Percentiles rank a stretch among this genome's conserved stretches.
Evolutionary conservation across 2,888 invertebrate species (phyloP).

Genomic region (Dolomedes plantarius): DNA sequence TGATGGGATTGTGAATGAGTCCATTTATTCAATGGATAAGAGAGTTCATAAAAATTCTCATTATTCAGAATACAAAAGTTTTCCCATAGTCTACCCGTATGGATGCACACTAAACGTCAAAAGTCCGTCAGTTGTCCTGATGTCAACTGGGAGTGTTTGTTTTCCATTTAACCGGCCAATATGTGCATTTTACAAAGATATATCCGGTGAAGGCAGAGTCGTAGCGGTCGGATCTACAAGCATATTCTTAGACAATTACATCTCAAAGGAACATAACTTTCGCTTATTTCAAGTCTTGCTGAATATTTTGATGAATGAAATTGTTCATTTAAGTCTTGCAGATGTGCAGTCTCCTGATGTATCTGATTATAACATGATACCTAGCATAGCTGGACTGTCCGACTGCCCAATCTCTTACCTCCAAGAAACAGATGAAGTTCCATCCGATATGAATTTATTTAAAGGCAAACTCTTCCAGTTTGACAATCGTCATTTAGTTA

Average conservation of each 20-base stretch:
- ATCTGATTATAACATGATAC: constrained; percentile 92
- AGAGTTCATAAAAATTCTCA: background rate
- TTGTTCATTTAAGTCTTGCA: constrained; percentile 84
- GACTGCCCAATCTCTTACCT: constrained; percentile 88
- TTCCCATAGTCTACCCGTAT: constrained; percentile 84
- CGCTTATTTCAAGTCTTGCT: constrained; percentile 84
- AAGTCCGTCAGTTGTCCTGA: constrained; percentile 89
- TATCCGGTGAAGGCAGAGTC: constrained; percentile 82
- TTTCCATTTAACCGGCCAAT: constrained; percentile 95
- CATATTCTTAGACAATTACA: constrained; percentile 92
- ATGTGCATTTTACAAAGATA: constrained; percentile 83
- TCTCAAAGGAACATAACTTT: constrained; percentile 93
- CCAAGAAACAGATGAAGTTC: constrained; percentile 83
- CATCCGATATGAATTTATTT: constrained; percentile 85
- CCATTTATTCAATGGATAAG: constrained; percentile 77
- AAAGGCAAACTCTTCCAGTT: constrained; percentile 78
- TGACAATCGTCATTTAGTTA: constrained; percentile 76
- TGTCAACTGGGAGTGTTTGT: constrained; percentile 94
- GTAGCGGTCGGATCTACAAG: constrained; percentile 93
- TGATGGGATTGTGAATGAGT: constrained; percentile 86
- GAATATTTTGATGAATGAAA: constrained; percentile 84
- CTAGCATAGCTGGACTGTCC: constrained; percentile 88
- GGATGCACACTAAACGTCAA: constrained; percentile 95
- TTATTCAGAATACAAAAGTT: background rate
- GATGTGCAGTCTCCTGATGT: constrained; percentile 96